Conservation (phyloP, 2,797 vertebrate genomes). For the Lophius americanus region DNA sequence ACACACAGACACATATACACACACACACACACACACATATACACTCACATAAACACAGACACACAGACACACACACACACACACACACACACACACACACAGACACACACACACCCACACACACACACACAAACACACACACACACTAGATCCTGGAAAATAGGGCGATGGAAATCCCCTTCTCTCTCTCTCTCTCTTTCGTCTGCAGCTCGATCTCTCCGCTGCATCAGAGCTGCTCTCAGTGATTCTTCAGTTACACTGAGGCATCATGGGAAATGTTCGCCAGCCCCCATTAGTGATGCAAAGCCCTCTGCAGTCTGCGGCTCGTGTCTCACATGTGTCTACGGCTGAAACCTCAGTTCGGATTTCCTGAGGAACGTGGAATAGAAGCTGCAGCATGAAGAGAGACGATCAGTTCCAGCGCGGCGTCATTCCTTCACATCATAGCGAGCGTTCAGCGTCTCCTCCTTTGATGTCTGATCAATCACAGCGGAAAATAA, state of each 20-base stretch:
- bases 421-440: too few species aligned
- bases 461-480: too few species aligned
- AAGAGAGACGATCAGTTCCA: too few species aligned
- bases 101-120: slow-evolving; percentile 12
- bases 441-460: too few species aligned
- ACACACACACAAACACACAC: slow-evolving; percentile 9
- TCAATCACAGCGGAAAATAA: too few species aligned
- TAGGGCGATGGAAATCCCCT: slow-evolving; percentile 62
- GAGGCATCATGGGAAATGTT: slow-evolving; percentile 11
- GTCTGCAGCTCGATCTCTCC: slow-evolving; percentile 32
- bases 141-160: slow-evolving; percentile 36
- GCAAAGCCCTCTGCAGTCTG: slow-evolving; percentile 11
- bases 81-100: neutral
- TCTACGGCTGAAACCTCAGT: slow-evolving; percentile 27
- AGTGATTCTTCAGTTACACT: slow-evolving; percentile 8
- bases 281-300: slow-evolving; percentile 23
- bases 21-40: neutral
- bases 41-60: too few species aligned
- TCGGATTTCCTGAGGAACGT: slow-evolving; percentile 6
- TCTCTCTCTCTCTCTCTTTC: slow-evolving; percentile 21
- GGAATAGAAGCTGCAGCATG: too few species aligned
- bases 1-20: neutral
- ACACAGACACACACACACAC: too few species aligned
- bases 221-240: slow-evolving; percentile 20
- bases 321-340: slow-evolving; percentile 2